Conservation (phyloP, 2,113 vertebrate genomes). For the Choloepus hoffmanni region DNA sequence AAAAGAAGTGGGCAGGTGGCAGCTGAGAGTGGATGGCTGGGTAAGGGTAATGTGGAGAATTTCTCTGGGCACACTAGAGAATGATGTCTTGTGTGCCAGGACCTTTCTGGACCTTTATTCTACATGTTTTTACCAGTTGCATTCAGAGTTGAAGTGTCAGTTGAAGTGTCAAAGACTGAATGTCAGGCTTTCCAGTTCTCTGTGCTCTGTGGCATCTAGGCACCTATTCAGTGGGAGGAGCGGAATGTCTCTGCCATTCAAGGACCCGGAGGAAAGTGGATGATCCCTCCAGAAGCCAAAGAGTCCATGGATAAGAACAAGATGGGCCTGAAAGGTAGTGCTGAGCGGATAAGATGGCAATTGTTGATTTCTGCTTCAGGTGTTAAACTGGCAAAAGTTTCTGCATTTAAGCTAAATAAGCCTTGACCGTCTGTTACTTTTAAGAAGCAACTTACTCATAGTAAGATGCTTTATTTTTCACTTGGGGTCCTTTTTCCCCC, state of each 20-base stretch:
- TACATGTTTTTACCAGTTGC: neutral
- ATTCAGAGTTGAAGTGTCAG: neutral
- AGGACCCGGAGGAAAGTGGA: slow-evolving; percentile 95
- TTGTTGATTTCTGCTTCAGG: neutral
- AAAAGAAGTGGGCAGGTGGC: slow-evolving; percentile 4
- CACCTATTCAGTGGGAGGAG: slow-evolving; percentile 96
- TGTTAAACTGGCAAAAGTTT: neutral
- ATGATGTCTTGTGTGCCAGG: neutral
- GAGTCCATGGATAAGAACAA: slow-evolving; percentile 98
- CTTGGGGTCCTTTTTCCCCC: neutral
- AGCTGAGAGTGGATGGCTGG: neutral
- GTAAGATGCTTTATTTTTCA: neutral
- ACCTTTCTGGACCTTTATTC: neutral
- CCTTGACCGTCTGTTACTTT: neutral
- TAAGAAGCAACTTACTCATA: neutral
- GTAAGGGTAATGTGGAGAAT: neutral
- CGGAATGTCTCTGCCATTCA: slow-evolving; percentile 94
- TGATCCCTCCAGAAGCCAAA: slow-evolving; percentile 96
- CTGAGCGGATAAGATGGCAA: neutral
- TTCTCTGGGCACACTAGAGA: neutral
- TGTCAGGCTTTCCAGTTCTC: neutral
- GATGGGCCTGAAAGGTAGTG: slow-evolving; percentile 96
- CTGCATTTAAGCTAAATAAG: neutral
- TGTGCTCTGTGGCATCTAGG: slow-evolving; percentile 84
- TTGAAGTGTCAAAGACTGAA: neutral